These are phyloP conservation scores for Gymnothorax javanicus DNA, from an alignment of 2,797 vertebrate species.

Conservation along the genomic window DNA sequence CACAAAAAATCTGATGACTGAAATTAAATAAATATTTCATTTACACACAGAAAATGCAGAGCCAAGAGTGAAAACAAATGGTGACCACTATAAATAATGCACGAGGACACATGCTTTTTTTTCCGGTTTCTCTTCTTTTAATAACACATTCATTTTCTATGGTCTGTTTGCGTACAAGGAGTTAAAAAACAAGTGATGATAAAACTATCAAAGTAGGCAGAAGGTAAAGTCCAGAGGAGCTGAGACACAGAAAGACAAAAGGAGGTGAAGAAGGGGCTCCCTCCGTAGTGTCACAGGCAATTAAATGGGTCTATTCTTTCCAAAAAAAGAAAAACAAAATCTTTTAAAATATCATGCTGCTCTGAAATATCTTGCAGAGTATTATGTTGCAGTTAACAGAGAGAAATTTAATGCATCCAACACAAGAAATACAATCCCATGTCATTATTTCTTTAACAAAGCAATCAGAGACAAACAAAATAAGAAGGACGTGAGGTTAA, in stretches of 20 bases:
- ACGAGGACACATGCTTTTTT: not conserved
- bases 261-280: not conserved
- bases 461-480: conserved; percentile 56
- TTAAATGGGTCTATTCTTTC: conserved; percentile 10
- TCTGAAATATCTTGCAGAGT: conserved; percentile 50
- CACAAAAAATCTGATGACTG: too few relatives aligned
- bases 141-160: conserved; percentile 35
- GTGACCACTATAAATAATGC: not conserved
- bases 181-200: conserved; percentile 75
- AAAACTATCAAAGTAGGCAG: conserved; percentile 75
- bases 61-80: not conserved
- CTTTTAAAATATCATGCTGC: conserved; percentile 51
- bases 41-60: not conserved
- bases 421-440: conserved; percentile 79
- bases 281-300: not conserved
- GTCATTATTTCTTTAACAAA: conserved; percentile 64
- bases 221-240: conserved; percentile 70
- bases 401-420: conserved; percentile 73
- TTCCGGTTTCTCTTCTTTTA: conserved; percentile 27
- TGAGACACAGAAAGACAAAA: not conserved
- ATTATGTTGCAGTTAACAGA: conserved; percentile 50
- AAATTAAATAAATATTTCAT: not conserved
- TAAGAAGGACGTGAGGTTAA: conserved; percentile 62
- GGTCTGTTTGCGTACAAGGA: conserved; percentile 33
- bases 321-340: not conserved